Conservation (phyloP, 1,140 invertebrate genomes). For the Hyposmocoma kahamanoa region DNA sequence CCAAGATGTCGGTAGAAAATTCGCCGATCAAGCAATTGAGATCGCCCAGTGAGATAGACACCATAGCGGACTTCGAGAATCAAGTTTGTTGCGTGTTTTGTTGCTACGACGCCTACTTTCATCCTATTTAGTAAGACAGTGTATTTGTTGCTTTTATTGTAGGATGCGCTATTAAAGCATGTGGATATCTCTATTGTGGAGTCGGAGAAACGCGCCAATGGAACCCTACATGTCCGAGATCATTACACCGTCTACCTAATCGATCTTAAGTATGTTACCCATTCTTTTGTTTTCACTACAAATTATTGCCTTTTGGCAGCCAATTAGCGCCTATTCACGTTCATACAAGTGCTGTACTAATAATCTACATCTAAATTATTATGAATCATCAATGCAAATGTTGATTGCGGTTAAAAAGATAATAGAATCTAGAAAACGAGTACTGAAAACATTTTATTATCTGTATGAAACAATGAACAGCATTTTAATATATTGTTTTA, state of each 20-base stretch:
- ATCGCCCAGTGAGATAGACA: conserved; percentile 41
- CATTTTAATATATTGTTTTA: too few relatives aligned
- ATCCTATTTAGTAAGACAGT: conserved; percentile 21
- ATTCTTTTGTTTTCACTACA: conserved; percentile 27
- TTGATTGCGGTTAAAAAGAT: too few relatives aligned
- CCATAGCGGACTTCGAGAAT: conserved; percentile 50
- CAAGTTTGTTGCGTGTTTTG: conserved; percentile 40
- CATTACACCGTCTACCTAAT: conserved; percentile 90
- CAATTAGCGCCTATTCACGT: too few relatives aligned
- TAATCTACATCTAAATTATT: too few relatives aligned
- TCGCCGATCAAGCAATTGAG: conserved; percentile 50
- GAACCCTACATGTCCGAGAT: conserved; percentile 86
- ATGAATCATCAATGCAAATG: too few relatives aligned
- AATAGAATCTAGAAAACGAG: too few relatives aligned
- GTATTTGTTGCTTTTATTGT: conserved; percentile 47
- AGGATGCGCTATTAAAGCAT: conserved; percentile 84
- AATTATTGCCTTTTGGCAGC: conserved; percentile 22
- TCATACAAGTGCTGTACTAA: too few relatives aligned
- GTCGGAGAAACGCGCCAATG: conserved; percentile 87
- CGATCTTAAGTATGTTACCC: conserved; percentile 82
- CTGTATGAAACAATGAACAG: too few relatives aligned
- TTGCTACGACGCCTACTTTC: conserved; percentile 42
- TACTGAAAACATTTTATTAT: too few relatives aligned
- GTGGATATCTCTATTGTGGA: conserved; percentile 88
- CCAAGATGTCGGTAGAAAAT: conserved; percentile 51